Percentiles rank a stretch among this genome's conserved stretches.
Conservation (phyloP, 2,113 vertebrate species). For the Rousettus leschenaultii region DNA sequence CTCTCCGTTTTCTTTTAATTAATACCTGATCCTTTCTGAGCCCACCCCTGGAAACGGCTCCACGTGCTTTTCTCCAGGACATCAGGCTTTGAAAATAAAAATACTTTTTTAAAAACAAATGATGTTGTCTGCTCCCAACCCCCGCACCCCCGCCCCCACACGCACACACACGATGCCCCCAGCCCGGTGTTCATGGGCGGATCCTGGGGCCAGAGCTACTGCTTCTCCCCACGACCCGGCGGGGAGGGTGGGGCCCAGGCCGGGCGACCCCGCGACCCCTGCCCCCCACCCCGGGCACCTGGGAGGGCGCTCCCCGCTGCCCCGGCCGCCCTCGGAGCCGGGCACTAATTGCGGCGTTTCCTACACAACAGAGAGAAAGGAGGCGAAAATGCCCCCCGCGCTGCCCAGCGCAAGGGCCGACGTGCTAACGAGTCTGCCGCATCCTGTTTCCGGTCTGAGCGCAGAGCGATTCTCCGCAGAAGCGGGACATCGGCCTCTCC, state of each 20-base stretch:
- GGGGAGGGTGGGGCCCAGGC: neutral
- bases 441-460: conserved; percentile 70
- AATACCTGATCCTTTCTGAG: neutral
- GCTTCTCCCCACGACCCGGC: fast-evolving
- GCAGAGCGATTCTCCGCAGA: conserved; percentile 36
- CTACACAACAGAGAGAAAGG: conserved; percentile 35
- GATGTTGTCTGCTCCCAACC: neutral
- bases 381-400: conserved; percentile 40
- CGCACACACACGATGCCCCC: too few relatives aligned
- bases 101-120: neutral
- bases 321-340: neutral
- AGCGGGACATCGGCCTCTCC: conserved; percentile 30
- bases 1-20: neutral
- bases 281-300: too few relatives aligned
- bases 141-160: neutral
- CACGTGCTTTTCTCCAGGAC: neutral
- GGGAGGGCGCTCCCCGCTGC: too few relatives aligned
- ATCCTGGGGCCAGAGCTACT: fast-evolving
- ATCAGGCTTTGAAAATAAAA: neutral
- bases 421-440: conserved; percentile 60
- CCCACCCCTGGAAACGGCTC: neutral
- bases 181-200: neutral
- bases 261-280: neutral
- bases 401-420: conserved; percentile 67
- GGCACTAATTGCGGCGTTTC: conserved; percentile 41